These are phyloP conservation scores for Melospiza georgiana DNA, from an alignment of 2,113 vertebrate species.

Conservation along the genomic window DNA sequence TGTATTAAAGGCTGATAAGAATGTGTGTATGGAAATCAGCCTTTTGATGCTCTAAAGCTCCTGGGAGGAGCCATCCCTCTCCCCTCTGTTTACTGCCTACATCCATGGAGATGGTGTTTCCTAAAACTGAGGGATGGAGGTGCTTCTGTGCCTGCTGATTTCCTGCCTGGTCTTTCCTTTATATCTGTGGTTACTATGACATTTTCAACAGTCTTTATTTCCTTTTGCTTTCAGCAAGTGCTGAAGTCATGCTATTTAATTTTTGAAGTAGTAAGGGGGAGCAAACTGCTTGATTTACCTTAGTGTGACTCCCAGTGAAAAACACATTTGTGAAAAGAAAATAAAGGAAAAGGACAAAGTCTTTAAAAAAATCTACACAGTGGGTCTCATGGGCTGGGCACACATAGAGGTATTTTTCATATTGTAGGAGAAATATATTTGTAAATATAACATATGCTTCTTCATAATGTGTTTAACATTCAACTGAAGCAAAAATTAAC, in stretches of 20 bases:
- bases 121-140: background rate
- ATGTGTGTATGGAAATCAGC: background rate
- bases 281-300: background rate
- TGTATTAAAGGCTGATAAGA: background rate
- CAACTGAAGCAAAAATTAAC: background rate
- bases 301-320: background rate
- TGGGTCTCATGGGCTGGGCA: background rate
- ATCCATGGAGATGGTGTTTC: background rate
- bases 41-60: background rate
- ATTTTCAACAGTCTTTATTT: background rate
- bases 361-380: background rate
- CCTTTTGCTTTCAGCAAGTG: background rate
- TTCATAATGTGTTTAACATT: background rate
- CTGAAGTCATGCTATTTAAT: background rate
- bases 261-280: background rate
- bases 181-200: background rate
- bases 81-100: background rate
- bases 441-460: background rate
- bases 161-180: background rate
- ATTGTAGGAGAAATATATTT: background rate
- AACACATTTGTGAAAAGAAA: background rate
- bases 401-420: background rate
- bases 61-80: background rate
- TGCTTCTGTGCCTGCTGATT: background rate
- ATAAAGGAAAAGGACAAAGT: background rate